Evolutionary conservation across 2,888 invertebrate species (phyloP).

Genomic region (Pterostichus madidus): DNA sequence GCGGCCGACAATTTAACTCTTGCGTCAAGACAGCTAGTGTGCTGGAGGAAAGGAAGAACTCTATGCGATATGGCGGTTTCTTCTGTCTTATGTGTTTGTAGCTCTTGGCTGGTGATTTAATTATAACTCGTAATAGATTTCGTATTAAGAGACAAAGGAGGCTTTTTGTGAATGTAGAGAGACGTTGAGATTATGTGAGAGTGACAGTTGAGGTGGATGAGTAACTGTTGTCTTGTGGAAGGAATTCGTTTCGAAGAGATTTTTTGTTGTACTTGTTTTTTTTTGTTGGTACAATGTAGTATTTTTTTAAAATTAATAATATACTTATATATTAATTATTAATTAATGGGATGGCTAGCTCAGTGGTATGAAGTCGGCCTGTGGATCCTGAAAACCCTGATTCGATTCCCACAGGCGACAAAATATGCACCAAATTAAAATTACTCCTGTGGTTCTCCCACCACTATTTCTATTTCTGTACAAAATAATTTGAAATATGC

Average conservation of each 20-base stretch:
- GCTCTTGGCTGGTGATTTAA: slow-evolving; percentile 36
- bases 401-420: too few relatives aligned
- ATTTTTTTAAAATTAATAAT: too few relatives aligned
- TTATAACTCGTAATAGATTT: slow-evolving; percentile 51
- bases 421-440: too few relatives aligned
- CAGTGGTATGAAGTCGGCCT: too few relatives aligned
- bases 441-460: too few relatives aligned
- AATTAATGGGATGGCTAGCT: too few relatives aligned
- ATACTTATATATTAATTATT: too few relatives aligned
- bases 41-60: slow-evolving; percentile 19
- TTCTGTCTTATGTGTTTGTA: background rate
- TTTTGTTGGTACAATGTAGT: background rate
- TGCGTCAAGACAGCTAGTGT: slow-evolving; percentile 1
- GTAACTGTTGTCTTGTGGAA: slow-evolving; percentile 2
- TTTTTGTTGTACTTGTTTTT: background rate
- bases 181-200: background rate
- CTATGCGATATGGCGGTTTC: slow-evolving; percentile 30
- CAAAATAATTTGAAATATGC: too few relatives aligned
- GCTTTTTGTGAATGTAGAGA: slow-evolving; percentile 17
- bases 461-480: background rate
- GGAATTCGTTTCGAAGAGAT: background rate
- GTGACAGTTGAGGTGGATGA: slow-evolving; percentile 31
- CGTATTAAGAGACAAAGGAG: slow-evolving; percentile 46
- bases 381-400: background rate
- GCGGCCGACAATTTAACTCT: slow-evolving; percentile 50